Percentiles rank a stretch among this genome's conserved stretches.
These are phyloP conservation scores for Rhodeus uyekii DNA, from an alignment of 2,797 vertebrate species.

Conservation along the genomic window DNA sequence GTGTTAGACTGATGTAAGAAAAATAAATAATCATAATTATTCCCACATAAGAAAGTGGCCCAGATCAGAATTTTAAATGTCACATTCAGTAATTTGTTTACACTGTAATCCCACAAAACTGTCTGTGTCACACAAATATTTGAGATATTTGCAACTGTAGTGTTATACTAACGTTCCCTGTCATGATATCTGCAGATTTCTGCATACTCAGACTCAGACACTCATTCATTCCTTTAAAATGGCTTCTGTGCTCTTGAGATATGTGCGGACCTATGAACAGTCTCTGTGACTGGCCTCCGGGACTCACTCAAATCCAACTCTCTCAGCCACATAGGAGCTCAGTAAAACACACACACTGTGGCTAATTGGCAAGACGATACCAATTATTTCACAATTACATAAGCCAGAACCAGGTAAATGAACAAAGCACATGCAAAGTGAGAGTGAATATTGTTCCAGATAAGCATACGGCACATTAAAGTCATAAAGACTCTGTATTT, in stretches of 20 bases:
- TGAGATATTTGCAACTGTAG: not conserved
- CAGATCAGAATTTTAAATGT: not conserved
- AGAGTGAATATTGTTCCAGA: constrained; percentile 69
- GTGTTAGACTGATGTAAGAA: not conserved
- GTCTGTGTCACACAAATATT: not conserved
- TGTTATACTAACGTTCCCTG: not conserved
- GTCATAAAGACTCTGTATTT: constrained; percentile 39
- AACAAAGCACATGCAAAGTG: constrained; percentile 50
- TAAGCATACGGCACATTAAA: constrained; percentile 44
- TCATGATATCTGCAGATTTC: constrained; percentile 7
- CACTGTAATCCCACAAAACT: not conserved
- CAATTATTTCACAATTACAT: constrained; percentile 77
- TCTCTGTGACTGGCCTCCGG: constrained; percentile 67
- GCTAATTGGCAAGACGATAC: constrained; percentile 71
- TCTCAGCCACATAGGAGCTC: constrained; percentile 23
- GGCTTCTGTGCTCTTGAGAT: constrained; percentile 58
- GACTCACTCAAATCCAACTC: constrained; percentile 43
- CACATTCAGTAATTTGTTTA: not conserved
- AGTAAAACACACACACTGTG: constrained; percentile 49
- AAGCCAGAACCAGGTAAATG: constrained; percentile 58
- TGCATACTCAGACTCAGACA: constrained; percentile 10
- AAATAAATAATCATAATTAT: not conserved
- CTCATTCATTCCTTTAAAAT: constrained; percentile 22
- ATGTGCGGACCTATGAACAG: constrained; percentile 60
- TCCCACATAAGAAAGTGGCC: not conserved